phyloP scores from a whole-genome alignment of 2,888 invertebrate species.

The Drosophila tanythrix region DNA sequence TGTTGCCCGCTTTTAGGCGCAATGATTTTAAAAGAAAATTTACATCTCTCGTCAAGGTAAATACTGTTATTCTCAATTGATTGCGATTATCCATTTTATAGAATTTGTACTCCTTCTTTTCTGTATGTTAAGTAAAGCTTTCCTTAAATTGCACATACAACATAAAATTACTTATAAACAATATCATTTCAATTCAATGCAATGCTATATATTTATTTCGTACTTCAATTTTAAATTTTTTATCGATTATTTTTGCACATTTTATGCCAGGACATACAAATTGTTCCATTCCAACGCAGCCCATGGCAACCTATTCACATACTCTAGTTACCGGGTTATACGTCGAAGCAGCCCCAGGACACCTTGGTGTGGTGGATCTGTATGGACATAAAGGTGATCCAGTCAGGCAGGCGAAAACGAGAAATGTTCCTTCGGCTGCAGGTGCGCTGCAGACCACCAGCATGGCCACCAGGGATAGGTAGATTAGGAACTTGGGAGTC shows the following conservation, averaged over 20 bases:
- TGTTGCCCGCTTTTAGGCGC: constrained; percentile 13
- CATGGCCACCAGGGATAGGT: constrained; percentile 14
- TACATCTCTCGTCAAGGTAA: neutral
- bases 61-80: neutral
- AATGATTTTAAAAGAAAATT: neutral
- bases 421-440: constrained; percentile 22
- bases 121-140: neutral
- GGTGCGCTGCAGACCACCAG: constrained; percentile 20
- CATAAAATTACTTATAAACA: neutral
- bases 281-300: neutral
- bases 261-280: neutral
- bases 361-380: constrained; percentile 18
- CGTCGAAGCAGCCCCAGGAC: neutral
- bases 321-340: constrained; percentile 9
- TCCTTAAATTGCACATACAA: neutral
- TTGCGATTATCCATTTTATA: neutral
- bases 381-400: constrained; percentile 16
- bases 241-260: neutral
- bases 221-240: neutral
- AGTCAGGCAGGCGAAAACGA: constrained; percentile 13
- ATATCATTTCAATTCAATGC: neutral
- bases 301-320: neutral
- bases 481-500: constrained; percentile 26
- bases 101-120: neutral
- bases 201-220: neutral